Percentiles rank a stretch among this genome's conserved stretches.
phyloP scores from a whole-genome alignment of 2,797 vertebrate genomes.

The Sternarchorhynchus goeldii region DNA sequence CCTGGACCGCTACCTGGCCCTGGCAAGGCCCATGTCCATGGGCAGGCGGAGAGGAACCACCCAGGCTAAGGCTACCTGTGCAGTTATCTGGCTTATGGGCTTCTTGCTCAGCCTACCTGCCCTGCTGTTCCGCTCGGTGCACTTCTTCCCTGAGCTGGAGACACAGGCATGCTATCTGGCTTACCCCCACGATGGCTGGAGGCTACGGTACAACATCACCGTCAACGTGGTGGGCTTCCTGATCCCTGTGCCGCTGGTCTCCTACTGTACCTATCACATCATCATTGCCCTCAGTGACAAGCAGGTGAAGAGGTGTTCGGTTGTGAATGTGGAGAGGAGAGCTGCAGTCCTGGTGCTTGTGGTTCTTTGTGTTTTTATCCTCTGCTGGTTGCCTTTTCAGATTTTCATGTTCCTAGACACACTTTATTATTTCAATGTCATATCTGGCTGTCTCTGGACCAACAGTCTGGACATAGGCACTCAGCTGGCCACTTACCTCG shows the following conservation, averaged over 20 bases:
- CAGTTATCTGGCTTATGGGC: slow-evolving; percentile 76
- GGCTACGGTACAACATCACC: slow-evolving; percentile 74
- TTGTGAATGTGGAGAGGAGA: slow-evolving; percentile 74
- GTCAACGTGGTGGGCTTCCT: slow-evolving; percentile 80
- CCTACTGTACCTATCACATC: slow-evolving; percentile 79
- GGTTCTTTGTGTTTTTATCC: slow-evolving; percentile 78
- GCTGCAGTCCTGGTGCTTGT: slow-evolving; percentile 78
- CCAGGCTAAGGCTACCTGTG: slow-evolving; percentile 79
- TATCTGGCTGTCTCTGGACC: slow-evolving; percentile 65
- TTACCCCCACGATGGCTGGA: slow-evolving; percentile 77
- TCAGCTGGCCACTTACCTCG: slow-evolving; percentile 74
- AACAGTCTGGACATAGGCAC: slow-evolving; percentile 70
- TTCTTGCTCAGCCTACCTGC: slow-evolving; percentile 79
- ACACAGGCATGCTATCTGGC: slow-evolving; percentile 71
- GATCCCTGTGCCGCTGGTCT: slow-evolving; percentile 76
- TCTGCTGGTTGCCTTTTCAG: slow-evolving; percentile 88
- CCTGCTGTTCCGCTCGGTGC: slow-evolving; percentile 75
- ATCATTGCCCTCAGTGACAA: slow-evolving; percentile 71
- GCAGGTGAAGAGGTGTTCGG: slow-evolving; percentile 66
- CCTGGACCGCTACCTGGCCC: slow-evolving; percentile 84
- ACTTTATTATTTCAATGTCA: slow-evolving; percentile 59
- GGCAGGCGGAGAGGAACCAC: slow-evolving; percentile 71
- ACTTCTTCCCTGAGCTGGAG: slow-evolving; percentile 56
- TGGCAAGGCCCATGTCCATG: slow-evolving; percentile 82
- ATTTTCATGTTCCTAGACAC: slow-evolving; percentile 80